A percentile compares a stretch with the other conserved stretches of the same genome.
Evolutionary conservation across 2,797 vertebrate genomes (phyloP).

Genomic region (Falco concolor): DNA sequence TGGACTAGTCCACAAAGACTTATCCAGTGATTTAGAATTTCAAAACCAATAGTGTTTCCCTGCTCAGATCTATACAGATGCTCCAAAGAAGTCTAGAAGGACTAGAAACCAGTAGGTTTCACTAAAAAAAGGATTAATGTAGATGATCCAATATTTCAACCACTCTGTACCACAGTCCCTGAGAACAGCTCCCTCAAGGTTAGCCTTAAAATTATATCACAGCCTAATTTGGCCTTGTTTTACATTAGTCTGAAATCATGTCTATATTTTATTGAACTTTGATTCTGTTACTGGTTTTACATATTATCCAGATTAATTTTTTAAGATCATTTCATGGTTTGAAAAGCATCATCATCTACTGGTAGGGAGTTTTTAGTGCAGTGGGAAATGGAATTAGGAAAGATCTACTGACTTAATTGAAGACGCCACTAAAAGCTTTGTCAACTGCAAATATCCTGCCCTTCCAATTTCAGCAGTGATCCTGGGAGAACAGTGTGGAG

Average conservation of each 20-base stretch:
- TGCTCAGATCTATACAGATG: not conserved
- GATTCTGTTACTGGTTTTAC: slow-evolving; percentile 26
- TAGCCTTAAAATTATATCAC: not conserved
- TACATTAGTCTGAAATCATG: not conserved
- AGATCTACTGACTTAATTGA: slow-evolving; percentile 26
- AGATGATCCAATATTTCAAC: not conserved
- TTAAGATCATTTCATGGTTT: not conserved
- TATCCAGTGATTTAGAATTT: not conserved
- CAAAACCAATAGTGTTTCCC: not conserved
- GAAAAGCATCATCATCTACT: slow-evolving; percentile 21
- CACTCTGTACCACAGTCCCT: not conserved
- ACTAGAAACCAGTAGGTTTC: not conserved
- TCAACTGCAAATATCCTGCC: not conserved
- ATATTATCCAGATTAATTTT: slow-evolving; percentile 13
- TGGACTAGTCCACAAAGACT: not conserved
- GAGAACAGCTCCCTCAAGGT: not conserved
- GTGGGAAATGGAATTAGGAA: not conserved
- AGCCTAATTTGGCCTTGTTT: not conserved
- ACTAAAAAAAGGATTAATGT: not conserved
- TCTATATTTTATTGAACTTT: slow-evolving; percentile 2
- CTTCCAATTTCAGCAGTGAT: not conserved
- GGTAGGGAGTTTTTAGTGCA: slow-evolving; percentile 17
- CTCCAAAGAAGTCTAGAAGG: not conserved
- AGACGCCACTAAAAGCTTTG: slow-evolving; percentile 10
- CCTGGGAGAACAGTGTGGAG: not conserved